Percentiles rank a stretch among this genome's conserved stretches.
These are phyloP conservation scores for Melolontha melolontha DNA, from an alignment of 2,888 invertebrate genomes.

Conservation along the genomic window DNA sequence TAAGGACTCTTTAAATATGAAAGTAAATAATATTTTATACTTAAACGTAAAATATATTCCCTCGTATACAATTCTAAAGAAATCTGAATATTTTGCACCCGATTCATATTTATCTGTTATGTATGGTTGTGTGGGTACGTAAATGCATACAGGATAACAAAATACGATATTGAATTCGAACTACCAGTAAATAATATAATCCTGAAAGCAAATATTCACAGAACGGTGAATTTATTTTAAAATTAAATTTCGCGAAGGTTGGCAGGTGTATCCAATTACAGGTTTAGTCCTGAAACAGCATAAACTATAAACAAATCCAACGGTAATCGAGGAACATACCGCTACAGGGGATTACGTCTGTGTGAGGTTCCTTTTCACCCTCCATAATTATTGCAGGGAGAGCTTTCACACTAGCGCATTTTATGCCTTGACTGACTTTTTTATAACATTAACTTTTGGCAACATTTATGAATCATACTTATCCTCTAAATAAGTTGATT, in stretches of 20 bases:
- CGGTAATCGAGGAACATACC: slow-evolving; percentile 24
- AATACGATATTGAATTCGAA: slow-evolving; percentile 2
- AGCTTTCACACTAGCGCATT: background rate
- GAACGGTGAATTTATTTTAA: slow-evolving; percentile 32
- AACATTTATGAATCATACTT: background rate
- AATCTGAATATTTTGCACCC: too few species aligned
- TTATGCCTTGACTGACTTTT: background rate
- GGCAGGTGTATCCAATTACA: slow-evolving; percentile 32
- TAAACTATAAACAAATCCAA: slow-evolving; percentile 24
- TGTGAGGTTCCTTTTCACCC: slow-evolving; percentile 14
- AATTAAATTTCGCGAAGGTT: slow-evolving; percentile 24
- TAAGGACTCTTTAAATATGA: too few species aligned
- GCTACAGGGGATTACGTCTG: slow-evolving; percentile 10
- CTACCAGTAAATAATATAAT: slow-evolving; percentile 19
- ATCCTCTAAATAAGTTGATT: background rate
- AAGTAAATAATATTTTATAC: too few species aligned
- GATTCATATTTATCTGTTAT: too few species aligned
- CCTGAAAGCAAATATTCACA: slow-evolving; percentile 21
- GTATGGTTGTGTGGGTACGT: too few species aligned
- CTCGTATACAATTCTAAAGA: too few species aligned
- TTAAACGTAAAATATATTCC: too few species aligned
- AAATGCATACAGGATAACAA: too few species aligned
- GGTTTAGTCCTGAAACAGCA: slow-evolving; percentile 13
- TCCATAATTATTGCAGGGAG: background rate
- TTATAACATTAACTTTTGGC: too few species aligned